phyloP scores from a whole-genome alignment of 2,113 vertebrate genomes.

The Hepsetus odoe region DNA sequence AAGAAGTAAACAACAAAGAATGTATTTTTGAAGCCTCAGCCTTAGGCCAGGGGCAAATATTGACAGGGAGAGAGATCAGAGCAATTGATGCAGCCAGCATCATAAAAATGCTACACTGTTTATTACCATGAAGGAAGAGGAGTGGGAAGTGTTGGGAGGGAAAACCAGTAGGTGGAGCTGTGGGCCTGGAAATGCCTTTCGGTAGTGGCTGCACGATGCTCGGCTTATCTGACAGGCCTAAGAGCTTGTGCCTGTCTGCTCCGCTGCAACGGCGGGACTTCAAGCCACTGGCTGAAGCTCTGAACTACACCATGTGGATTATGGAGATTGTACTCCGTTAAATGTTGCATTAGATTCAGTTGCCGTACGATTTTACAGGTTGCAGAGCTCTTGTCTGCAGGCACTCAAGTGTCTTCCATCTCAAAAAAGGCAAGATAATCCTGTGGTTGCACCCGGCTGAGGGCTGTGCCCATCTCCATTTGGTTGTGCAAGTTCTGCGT shows the following conservation, averaged over 20 bases:
- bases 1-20: constrained; percentile 4
- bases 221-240: not conserved
- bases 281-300: not conserved
- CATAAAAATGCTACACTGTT: not conserved
- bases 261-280: not conserved
- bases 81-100: not conserved
- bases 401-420: not conserved
- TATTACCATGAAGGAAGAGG: not conserved
- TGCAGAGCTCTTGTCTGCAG: not conserved
- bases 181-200: constrained; percentile 33
- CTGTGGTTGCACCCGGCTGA: not conserved
- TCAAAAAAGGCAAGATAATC: not conserved
- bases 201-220: not conserved
- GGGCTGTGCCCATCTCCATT: not conserved
- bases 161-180: constrained; percentile 52
- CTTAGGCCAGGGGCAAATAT: constrained; percentile 9
- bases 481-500: not conserved
- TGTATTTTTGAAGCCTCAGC: constrained; percentile 15
- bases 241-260: not conserved
- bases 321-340: not conserved
- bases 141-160: not conserved
- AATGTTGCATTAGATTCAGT: not conserved
- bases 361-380: not conserved
- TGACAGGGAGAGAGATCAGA: constrained; percentile 17
- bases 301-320: not conserved